These are phyloP conservation scores for Apostichopus parvimensis DNA, from an alignment of 35 echinoderm and acorn worm genomes.

Conservation along the genomic window DNA sequence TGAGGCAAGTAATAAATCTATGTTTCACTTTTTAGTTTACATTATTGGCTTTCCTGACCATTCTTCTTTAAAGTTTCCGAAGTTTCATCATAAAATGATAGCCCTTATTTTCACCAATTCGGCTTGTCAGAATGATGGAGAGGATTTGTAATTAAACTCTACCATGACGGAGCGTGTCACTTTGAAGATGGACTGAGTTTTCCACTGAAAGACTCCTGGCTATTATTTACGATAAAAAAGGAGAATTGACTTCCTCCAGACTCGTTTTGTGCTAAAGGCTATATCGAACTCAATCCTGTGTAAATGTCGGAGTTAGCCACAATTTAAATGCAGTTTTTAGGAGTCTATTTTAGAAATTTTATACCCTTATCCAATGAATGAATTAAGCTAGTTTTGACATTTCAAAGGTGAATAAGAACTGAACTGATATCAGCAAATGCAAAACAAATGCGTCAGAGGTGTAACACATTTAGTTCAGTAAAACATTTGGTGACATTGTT, in stretches of 20 bases:
- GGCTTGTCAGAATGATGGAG: background rate
- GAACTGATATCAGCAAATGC: background rate
- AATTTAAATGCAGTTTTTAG: background rate
- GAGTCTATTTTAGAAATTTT: background rate
- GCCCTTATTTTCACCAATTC: slow-evolving; percentile 3
- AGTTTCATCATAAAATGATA: background rate
- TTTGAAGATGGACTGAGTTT: slow-evolving; percentile 4
- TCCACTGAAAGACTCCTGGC: background rate
- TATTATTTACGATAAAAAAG: background rate
- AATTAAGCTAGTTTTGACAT: background rate
- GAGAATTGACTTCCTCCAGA: background rate
- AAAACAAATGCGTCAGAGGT: background rate
- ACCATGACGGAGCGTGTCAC: background rate
- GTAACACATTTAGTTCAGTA: no score
- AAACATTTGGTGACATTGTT: no score
- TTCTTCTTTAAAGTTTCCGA: background rate
- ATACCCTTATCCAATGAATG: background rate
- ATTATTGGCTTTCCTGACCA: background rate
- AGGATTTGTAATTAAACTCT: background rate
- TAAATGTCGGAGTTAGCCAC: background rate
- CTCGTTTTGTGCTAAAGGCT: background rate
- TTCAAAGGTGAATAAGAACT: background rate
- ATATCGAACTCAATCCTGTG: background rate
- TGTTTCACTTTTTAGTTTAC: background rate
- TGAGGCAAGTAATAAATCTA: background rate